Percentiles rank a stretch among this genome's conserved stretches.
Conservation (phyloP, 2,113 vertebrate genomes). For the Zosterops lateralis region DNA sequence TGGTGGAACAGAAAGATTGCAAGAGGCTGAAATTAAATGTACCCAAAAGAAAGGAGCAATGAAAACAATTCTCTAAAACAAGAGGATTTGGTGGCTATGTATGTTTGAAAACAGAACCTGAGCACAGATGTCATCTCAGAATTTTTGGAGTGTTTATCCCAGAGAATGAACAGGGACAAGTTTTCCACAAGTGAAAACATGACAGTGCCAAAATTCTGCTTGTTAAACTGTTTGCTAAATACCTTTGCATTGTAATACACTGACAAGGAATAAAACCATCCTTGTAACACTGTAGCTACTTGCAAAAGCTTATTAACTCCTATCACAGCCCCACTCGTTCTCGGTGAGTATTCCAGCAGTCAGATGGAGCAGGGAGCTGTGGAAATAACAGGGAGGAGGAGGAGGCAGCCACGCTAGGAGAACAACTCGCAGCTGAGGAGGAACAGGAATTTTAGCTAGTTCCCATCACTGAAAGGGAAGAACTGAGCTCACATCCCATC, state of each 20-base stretch:
- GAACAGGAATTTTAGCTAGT: neutral
- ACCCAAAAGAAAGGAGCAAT: neutral
- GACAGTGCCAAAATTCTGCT: neutral
- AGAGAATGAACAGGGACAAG: neutral
- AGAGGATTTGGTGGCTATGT: neutral
- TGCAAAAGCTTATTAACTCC: neutral
- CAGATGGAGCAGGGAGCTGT: neutral
- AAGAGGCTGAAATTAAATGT: neutral
- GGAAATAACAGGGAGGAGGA: neutral
- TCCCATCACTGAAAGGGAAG: neutral
- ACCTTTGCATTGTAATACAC: neutral
- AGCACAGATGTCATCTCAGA: neutral
- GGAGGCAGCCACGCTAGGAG: neutral
- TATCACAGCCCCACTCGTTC: neutral
- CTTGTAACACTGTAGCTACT: neutral
- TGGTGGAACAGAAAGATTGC: neutral
- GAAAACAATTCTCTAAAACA: neutral
- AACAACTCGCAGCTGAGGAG: neutral
- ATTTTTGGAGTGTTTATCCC: neutral
- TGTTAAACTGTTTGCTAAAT: slow-evolving; percentile 14
- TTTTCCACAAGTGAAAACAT: neutral
- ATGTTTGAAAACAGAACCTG: neutral
- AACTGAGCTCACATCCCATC: neutral
- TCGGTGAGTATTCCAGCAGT: neutral
- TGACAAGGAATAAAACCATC: neutral